Evolutionary conservation across 2,113 vertebrate species (phyloP), one percentile per base, ranked within the genome.

Genomic region (Furnarius figulus): DNA sequence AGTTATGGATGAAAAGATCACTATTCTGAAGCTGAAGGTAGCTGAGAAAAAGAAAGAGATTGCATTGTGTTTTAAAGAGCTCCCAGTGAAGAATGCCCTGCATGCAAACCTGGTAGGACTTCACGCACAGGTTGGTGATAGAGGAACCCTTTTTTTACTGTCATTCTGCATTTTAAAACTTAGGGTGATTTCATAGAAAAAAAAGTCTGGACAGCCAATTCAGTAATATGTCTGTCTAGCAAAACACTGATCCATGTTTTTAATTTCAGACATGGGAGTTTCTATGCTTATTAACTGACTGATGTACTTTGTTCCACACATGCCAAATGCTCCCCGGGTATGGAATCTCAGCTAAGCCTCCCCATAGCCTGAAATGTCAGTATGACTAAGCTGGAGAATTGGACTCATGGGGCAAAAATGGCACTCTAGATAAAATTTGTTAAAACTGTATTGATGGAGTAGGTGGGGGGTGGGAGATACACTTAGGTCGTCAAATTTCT

Each of bases 21-120:
- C 66, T 58, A 97, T 98, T 63, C 94, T 99, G 28, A 98, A 98
- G 75, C 86, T 99, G 56, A 96, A 97, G 40, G 90, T 98, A n/a
- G 96, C 95, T 1, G 99, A 99, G 87, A 98, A 99, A 89, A 98
- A 97, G 72, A 98, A 98, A 72, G 97, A 98, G 90, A 98, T 98
- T 68, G 81, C 94, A 8, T 67, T 98, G 85, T 96, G 82, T 14
- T 96, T 95, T 81, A 98, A 98, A 93, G 95, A 93, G 2, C 33
- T 99, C 76, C 97, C 97, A 11, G 65, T 93, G 82, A 98, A 97
- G 88, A 98, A 75, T 71, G 70, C 95, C 17, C 90, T 99, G 80
- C 98, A 98, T 40, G 97, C 88, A 4, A 97, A 99, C 56, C 86
- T 98, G n/a, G 89, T 95, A 6, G 92, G 85, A 37, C 97, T 99